Percentiles rank a stretch among this genome's conserved stretches.
Evolutionary conservation across 1,140 invertebrate species (phyloP).

Genomic region (Drosophila oshimai): DNA sequence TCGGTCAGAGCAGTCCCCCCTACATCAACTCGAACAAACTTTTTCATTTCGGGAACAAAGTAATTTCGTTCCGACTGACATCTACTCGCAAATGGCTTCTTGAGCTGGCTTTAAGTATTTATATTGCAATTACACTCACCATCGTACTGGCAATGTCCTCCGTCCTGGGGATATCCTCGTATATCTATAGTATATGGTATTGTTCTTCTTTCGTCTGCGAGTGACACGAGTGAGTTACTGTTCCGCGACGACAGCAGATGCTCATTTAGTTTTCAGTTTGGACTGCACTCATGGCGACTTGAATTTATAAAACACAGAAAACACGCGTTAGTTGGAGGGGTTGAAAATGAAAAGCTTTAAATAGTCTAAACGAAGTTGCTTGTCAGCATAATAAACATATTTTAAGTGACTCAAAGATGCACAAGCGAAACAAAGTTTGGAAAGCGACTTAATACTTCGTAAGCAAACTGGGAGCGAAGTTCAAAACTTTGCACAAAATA

Average conservation of each 20-base stretch:
- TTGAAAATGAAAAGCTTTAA: no score
- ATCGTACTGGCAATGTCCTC: slow-evolving; percentile 10
- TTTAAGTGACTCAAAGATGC: slow-evolving; percentile 4
- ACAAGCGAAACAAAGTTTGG: not conserved
- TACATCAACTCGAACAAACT: slow-evolving; percentile 45
- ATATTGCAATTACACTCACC: slow-evolving; percentile 57
- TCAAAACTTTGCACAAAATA: slow-evolving; percentile 10
- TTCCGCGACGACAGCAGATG: slow-evolving; percentile 1
- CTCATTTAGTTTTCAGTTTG: slow-evolving; percentile 32
- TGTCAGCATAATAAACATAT: slow-evolving; percentile 16
- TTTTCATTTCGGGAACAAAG: slow-evolving; percentile 51
- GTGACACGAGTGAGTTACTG: slow-evolving; percentile 8
- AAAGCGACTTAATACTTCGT: slow-evolving; percentile 6
- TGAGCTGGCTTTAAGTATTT: slow-evolving; percentile 51
- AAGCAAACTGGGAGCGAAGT: not conserved
- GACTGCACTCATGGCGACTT: slow-evolving; percentile 11
- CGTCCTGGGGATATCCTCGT: not conserved
- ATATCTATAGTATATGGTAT: not conserved
- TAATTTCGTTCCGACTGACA: slow-evolving; percentile 57
- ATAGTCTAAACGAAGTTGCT: not conserved
- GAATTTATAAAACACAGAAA: not conserved
- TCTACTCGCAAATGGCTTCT: slow-evolving; percentile 56
- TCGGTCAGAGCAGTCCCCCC: slow-evolving; percentile 31
- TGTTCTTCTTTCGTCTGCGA: not conserved
- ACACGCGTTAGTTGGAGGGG: not conserved